Base-by-base conservation (phyloP, 2,797 vertebrate genomes). In the Sandelia bainsii region DNA sequence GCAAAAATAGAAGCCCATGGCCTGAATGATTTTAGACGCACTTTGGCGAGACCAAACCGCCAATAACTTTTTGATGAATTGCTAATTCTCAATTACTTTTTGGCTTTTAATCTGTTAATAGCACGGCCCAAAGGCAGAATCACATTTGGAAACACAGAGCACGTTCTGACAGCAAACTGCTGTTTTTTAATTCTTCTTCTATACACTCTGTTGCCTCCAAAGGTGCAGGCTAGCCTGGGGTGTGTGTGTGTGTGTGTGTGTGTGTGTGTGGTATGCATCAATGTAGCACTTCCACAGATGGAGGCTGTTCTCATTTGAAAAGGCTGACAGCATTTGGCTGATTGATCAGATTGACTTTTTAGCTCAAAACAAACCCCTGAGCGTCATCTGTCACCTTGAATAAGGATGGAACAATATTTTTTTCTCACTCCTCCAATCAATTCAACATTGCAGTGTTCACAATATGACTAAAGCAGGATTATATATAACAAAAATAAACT, bases 271-370 rank as follows among this genome's bases (percentile, higher is more conserved):
- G 44, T 74, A 23, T 59, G 59, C 64, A 73, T 57, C 52, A 82
- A 69, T 40, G 23, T 27, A 63, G 11, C 51, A 72, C 53, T 77
- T 65, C 42, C 58, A 74, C 82, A 84, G 79, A 87, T 79, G 67
- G 74, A 57, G 65, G 72, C 29, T 65, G 65, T 69, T 80, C 69
- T 79, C 65, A 64, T 88, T 82, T 85, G 42, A 64, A 80, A 69
- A 63, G 49, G 60, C 87, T 78, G 77, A 71, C 77, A 72, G 81
- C 62, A 25, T 63, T 71, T 82, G 72, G 75, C 65, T 81, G 91
- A 92, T 89, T 91, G 88, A 91, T 90, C 81, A 71, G 78, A 87
- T 88, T 77, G 83, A 87, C 78, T 87, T 87, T 90, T 84, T 75
- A 69, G 79, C 79, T 71, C 71, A 54, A 53, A 81, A 75, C 79